Evolutionary conservation across 2,113 vertebrate species (phyloP).

Genomic region (Balaenoptera acutorostrata): DNA sequence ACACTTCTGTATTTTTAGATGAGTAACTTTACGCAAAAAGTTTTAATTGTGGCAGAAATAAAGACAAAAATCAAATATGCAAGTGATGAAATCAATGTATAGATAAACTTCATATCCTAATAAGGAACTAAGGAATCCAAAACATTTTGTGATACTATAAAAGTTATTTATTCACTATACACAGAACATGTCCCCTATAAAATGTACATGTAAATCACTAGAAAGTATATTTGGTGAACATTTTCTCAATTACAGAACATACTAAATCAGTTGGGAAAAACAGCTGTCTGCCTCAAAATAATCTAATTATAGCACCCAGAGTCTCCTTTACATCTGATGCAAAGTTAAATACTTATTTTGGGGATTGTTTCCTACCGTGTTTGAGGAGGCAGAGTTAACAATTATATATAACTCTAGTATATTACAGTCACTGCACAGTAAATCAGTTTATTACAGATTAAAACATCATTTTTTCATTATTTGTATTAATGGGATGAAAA

Average conservation of each 20-base stretch:
- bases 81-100: conserved; percentile 35
- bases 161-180: conserved; percentile 74
- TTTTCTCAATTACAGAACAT: conserved; percentile 70
- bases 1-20: conserved; percentile 30
- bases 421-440: no score
- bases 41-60: conserved; percentile 49
- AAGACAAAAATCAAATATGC: conserved; percentile 47
- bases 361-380: no score
- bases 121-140: conserved; percentile 67
- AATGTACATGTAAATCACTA: conserved; percentile 71
- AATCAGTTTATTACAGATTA: no score
- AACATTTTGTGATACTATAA: conserved; percentile 67
- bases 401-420: no score
- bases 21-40: neutral
- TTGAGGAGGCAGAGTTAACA: no score
- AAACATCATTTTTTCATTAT: no score
- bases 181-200: conserved; percentile 69
- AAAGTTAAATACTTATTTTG: neutral
- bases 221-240: conserved; percentile 68
- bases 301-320: conserved; percentile 70
- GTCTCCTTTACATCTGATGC: conserved; percentile 55
- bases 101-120: conserved; percentile 51
- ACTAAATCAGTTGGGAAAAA: conserved; percentile 60
- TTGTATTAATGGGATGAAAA: no score
- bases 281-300: conserved; percentile 64